Evolutionary conservation across 1,140 invertebrate species (phyloP), one percentile per base, ranked within the genome.

Genomic region (Latrodectus geometricus): DNA sequence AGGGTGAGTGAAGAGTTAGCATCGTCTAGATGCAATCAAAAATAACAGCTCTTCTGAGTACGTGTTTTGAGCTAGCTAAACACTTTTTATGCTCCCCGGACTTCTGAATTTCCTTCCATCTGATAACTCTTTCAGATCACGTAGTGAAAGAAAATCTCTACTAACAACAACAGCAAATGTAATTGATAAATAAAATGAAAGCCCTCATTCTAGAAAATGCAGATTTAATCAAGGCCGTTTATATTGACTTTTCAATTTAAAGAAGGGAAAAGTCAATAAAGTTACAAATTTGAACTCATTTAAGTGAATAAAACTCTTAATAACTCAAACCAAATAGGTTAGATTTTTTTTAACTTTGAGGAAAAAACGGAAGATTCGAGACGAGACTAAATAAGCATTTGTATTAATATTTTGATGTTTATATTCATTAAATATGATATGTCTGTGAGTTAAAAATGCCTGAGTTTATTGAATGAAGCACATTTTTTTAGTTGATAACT

Each of bases 131-230:
- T 20, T 21, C 81, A 8, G 48, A 75, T 75, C 81, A 83, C 81
- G 81, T 74, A 82, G 73, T 20, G 35, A 50, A 80, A 17, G 54
- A 82, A 82, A 50, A 65, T 66, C 81, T 52, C 66, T 14, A 61
- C 54, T 61, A 61, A 61, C 54, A 83, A 75, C 81, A 73, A 61
- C 79, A 82, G 49, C 56, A 75, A 83, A 74, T 74, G 70, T 61
- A 83, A 83, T 68, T 74, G 81, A 83, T 83, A 83, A 83, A 75
- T 83, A 75, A 83, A 83, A 75, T 75, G 72, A 61, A 83, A 75
- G 12, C 12, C 23, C 17, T 20, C 52, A 73, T 11, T 52, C 54
- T 14, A 61, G 69, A 7, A 73, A 66, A 83, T 83, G 81, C 81
- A 83, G 81, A 83, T 83, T 83, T 75, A 83, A 83, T 83, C 81